Evolutionary conservation across 2,888 invertebrate species (phyloP), one percentile per base, ranked within the genome.

Genomic region (Agrochola lota): DNA sequence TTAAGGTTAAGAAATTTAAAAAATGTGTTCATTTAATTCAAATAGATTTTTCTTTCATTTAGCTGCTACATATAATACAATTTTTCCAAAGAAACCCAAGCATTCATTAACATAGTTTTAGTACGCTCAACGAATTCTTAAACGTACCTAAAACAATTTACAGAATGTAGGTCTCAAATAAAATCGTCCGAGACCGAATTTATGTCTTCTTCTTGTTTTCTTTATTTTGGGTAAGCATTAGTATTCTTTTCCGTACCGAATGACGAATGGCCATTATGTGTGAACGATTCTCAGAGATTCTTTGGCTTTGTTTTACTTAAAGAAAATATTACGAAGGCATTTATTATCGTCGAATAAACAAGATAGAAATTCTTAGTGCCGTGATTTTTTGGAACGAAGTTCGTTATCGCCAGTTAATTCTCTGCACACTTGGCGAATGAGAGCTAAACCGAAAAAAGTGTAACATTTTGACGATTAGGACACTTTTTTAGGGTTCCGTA

Each of bases 241-340:
- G 75, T 80, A 87, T 87, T 86, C 84, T 40, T 68, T 78, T 69
- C 66, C 43, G 17, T 70, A 26, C 57, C 43, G 30, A 79, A 63
- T 80, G 88, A 87, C 78, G 76, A 80, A 88, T 84, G 72, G 72
- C 77, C 12, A 52, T 81, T 85, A 81, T 84, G 86, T 87, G 80
- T 79, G 76, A 84, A 86, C 70, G 81, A 76, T 84, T 78, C n/a
- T 68, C 66, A 20, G 64, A 60, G 59, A 81, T 75, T 80, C 52
- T 72, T 74, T 23, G 20, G n/a, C 15, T 76, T 76, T 64, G 66
- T 77, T 87, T 80, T 76, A 68, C 71, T 26, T 40, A 12, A 43
- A 71, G 43, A 59, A 66, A 74, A 80, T 84, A 60, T 72, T 35
- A 49, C 63, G n/a, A 74, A 67, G 26, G 63, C 15, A 26, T 77